Base-by-base conservation (phyloP, 53 echinoderm and acorn worm genomes). In the Zoroaster sp. region DNA sequence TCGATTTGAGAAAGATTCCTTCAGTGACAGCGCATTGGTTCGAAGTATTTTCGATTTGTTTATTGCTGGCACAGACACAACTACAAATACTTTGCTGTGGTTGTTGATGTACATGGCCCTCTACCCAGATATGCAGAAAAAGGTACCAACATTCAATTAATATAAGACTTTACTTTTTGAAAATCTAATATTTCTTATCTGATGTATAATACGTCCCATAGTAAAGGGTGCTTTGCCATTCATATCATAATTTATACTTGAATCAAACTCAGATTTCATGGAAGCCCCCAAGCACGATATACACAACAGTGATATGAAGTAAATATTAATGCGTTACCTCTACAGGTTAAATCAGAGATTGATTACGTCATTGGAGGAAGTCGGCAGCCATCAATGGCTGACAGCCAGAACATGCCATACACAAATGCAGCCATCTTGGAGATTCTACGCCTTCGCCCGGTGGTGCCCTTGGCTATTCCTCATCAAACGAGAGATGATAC, bases 371-470 rank as follows among this genome's bases (percentile, higher is more conserved):
- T 94, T 37, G 94, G 94, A 36, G 43, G 88, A 10, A 78, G 89
- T 72, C 85, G 94, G 17, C 87, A 86, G 46, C 94, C 94, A 11
- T 86, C 83, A 8, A 18, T 21, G 12, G 89, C 85, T 33, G 94
- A 94, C 53, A 31, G 87, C 1, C 55, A 53, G 11, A 70, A 87
- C 45, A 89, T 94, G 94, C 94, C 94, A 31, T 94, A 81, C 77
- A 90, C 90, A 4, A 87, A 92, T 0, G 92, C 94, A 5, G 87
- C 83, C 8, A 34, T 94, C 44, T 86, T 91, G 73, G 94, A 94
- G 59, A 75, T 94, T 28, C 94, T 66, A 23, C 92, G 94, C 8
- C 74, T 69, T 13, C 77, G 90, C 2, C 94, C 94, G 2, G 87
- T 94, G 17, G 80, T 63, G 0, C 89, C 90, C 3, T 4, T 78